phyloP scores from a whole-genome alignment of 2,113 vertebrate genomes.

The Amazona vittata region DNA sequence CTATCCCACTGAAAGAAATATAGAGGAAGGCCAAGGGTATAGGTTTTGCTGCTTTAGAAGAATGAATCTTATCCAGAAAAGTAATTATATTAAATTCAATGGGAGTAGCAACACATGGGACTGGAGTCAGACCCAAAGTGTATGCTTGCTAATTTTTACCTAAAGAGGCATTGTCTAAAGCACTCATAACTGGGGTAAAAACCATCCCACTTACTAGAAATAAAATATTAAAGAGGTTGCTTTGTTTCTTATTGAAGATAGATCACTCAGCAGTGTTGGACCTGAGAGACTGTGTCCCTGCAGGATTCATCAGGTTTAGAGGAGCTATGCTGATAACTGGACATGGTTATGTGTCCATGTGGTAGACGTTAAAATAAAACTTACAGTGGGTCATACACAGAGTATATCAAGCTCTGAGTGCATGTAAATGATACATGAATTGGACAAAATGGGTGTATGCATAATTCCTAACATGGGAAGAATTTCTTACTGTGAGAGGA shows the following conservation, averaged over 20 bases:
- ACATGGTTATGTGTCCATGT: neutral
- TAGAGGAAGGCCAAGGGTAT: neutral
- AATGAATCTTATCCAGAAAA: neutral
- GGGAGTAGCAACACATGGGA: neutral
- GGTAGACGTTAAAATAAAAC: neutral
- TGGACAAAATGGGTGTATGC: neutral
- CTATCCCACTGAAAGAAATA: neutral
- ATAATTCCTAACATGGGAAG: neutral
- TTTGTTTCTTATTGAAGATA: neutral
- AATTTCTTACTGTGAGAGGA: neutral
- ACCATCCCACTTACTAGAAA: neutral
- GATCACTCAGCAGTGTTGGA: neutral
- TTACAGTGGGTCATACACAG: fast-evolving
- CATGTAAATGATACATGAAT: fast-evolving
- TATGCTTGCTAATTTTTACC: neutral
- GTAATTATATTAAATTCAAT: neutral
- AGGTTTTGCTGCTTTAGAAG: neutral
- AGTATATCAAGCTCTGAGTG: neutral
- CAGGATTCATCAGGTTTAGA: neutral
- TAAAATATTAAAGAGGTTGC: neutral
- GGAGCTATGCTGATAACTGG: neutral
- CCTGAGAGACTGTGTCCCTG: neutral
- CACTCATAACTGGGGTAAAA: neutral
- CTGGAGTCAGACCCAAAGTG: neutral
- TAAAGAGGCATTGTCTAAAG: neutral